A percentile compares a stretch with the other conserved stretches of the same genome.
Conservation (phyloP, 2,797 vertebrate species). For the Pseudotriccus pelzelni region DNA sequence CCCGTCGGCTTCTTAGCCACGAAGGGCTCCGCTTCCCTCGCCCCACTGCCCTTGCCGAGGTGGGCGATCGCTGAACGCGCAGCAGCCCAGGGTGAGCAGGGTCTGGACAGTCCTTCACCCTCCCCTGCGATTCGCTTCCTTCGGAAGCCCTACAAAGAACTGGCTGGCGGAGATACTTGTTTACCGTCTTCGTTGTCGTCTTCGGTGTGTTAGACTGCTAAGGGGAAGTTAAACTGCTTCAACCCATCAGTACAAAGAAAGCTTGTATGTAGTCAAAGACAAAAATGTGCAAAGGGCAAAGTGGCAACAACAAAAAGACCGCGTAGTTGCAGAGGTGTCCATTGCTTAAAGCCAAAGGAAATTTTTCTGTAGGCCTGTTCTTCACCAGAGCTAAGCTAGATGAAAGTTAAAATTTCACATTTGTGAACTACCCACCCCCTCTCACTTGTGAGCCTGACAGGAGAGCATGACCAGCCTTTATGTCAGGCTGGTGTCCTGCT, state of each 20-base stretch:
- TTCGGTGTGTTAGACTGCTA: background rate
- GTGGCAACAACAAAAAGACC: background rate
- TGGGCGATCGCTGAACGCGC: accelerated
- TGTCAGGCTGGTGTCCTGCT: background rate
- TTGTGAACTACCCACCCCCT: background rate
- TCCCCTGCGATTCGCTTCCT: background rate
- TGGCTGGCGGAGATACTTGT: background rate
- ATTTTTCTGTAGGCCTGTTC: background rate
- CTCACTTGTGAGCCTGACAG: background rate
- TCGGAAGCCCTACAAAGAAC: background rate
- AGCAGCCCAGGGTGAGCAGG: background rate
- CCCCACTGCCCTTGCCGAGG: background rate
- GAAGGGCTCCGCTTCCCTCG: background rate
- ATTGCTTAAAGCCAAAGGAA: background rate
- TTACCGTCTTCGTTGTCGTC: background rate
- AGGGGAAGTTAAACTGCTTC: background rate
- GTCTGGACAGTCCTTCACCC: too few relatives aligned
- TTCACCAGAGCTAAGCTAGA: background rate
- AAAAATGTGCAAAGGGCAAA: background rate
- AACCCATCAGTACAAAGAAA: background rate
- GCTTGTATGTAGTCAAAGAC: background rate
- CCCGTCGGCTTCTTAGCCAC: background rate
- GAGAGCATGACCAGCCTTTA: background rate
- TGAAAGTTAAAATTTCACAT: background rate
- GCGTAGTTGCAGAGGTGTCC: background rate